Evolutionary conservation across 2,113 vertebrate genomes (phyloP).

Genomic region (Vanacampus margaritifer): DNA sequence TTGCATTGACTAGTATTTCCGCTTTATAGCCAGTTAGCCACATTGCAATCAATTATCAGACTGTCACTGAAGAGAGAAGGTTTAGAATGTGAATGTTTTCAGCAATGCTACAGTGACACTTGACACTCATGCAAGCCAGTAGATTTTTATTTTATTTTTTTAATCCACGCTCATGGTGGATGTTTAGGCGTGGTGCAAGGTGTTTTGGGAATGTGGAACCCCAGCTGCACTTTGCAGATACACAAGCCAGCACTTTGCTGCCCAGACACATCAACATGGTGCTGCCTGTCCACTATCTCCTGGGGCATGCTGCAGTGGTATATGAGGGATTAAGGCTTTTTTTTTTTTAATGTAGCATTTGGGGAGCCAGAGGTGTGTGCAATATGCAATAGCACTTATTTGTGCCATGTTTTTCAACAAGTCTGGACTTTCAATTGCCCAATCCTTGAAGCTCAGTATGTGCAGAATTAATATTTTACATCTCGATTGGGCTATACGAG

Average conservation of each 20-base stretch:
- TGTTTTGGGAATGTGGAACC: constrained; percentile 47
- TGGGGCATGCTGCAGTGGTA: constrained; percentile 51
- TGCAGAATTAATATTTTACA: constrained; percentile 20
- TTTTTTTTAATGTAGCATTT: constrained; percentile 48
- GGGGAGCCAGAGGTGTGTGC: constrained; percentile 56
- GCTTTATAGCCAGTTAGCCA: constrained; percentile 1
- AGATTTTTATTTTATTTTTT: constrained; percentile 30
- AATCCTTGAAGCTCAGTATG: constrained; percentile 15
- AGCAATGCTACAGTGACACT: constrained; percentile 19
- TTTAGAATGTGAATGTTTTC: constrained; percentile 29
- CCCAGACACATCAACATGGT: constrained; percentile 61
- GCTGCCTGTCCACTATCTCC: constrained; percentile 55
- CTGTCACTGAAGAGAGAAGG: constrained; percentile 16
- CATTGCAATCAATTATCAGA: constrained; percentile 26
- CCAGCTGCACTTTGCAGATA: constrained; percentile 67
- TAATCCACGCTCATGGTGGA: constrained; percentile 23
- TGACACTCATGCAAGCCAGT: constrained; percentile 32
- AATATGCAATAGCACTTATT: constrained; percentile 24
- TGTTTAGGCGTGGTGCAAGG: constrained; percentile 50
- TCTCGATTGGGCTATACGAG: constrained; percentile 37
- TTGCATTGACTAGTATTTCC: neutral
- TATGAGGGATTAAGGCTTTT: constrained; percentile 60
- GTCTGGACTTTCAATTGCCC: constrained; percentile 23
- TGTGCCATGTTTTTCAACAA: constrained; percentile 42
- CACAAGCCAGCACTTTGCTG: constrained; percentile 57